Evolutionary conservation across 2,888 invertebrate genomes (phyloP).

Genomic region (Drosophila nr. perissopoda): DNA sequence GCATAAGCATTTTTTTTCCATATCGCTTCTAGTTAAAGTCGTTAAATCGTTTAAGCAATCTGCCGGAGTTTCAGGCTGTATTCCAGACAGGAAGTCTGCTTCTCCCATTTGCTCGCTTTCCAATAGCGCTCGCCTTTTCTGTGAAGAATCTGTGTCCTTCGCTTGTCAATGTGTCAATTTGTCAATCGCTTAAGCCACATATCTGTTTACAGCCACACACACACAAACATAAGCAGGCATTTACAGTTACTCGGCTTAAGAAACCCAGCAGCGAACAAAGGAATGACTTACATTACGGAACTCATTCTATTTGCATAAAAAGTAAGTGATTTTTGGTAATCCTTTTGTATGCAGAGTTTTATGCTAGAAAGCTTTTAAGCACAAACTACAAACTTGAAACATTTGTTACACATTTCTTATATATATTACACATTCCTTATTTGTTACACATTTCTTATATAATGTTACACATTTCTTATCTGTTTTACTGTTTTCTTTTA

Average conservation of each 20-base stretch:
- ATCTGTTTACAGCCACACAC: slow-evolving; percentile 23
- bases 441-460: too few species aligned
- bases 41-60: not conserved
- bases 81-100: slow-evolving; percentile 12
- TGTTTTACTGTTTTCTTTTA: not conserved
- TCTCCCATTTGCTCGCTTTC: not conserved
- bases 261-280: not conserved
- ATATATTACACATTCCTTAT: too few species aligned
- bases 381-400: not conserved
- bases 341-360: not conserved
- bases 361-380: not conserved
- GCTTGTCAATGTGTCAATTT: slow-evolving; percentile 51
- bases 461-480: too few species aligned
- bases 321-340: not conserved
- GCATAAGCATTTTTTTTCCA: not conserved
- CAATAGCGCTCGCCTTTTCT: not conserved
- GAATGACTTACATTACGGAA: not conserved
- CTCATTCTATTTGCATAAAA: not conserved
- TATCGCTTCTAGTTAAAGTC: not conserved
- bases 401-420: not conserved
- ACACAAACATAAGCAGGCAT: not conserved
- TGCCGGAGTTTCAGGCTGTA: not conserved
- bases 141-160: slow-evolving; percentile 4
- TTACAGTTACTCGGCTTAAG: not conserved
- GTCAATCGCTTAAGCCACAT: slow-evolving; percentile 35